Percentiles rank a stretch among this genome's conserved stretches.
phyloP scores from a whole-genome alignment of 2,113 vertebrate genomes.

The Ploceus nigricollis region DNA sequence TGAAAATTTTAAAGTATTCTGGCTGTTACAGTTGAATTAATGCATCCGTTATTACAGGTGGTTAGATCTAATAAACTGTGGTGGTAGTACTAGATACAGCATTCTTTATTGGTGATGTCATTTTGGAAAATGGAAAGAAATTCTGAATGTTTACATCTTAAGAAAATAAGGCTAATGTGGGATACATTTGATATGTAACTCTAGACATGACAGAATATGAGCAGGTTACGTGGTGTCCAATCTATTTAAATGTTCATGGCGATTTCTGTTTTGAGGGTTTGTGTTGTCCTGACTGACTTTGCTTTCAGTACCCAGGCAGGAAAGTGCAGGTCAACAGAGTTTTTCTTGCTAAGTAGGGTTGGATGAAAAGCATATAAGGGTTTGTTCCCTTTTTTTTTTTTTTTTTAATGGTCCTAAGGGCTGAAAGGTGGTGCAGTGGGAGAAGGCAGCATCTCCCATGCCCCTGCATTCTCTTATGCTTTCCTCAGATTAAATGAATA shows the following conservation, averaged over 20 bases:
- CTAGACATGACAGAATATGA: neutral
- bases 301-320: neutral
- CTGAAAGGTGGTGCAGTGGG: neutral
- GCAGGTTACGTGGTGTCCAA: neutral
- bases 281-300: neutral
- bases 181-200: neutral
- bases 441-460: neutral
- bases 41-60: neutral
- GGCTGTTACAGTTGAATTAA: neutral
- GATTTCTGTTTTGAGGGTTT: neutral
- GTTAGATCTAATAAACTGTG: neutral
- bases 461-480: neutral
- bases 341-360: neutral
- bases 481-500: neutral
- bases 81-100: neutral
- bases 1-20: neutral
- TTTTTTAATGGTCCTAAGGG: neutral
- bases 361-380: neutral
- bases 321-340: neutral
- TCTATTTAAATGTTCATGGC: neutral
- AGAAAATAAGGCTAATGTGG: neutral
- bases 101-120: neutral
- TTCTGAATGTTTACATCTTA: neutral
- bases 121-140: neutral
- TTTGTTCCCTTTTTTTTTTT: neutral